Base-by-base conservation (phyloP, 2,888 invertebrate genomes). In the Hydrotaea cyrtoneurina region DNA sequence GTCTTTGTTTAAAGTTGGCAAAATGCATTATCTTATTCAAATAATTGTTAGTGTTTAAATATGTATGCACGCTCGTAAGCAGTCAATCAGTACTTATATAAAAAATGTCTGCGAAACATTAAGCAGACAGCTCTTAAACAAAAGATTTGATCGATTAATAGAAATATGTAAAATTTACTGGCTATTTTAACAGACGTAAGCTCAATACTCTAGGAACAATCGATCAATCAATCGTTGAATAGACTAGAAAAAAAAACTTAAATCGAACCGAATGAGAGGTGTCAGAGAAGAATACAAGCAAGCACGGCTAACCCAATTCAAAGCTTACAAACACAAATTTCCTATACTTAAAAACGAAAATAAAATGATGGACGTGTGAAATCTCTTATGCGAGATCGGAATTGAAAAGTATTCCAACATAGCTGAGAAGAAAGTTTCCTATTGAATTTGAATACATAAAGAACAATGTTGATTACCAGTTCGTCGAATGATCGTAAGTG, bases 221-320 rank as follows among this genome's bases (percentile, higher is more conserved):
- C 2, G 59, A 59, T 31, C 59, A 59, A 59, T 26, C 26, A 59
- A 59, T 23, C 17, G 21, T 21, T 23, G 15, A 23, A 59, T 59
- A 7, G 13, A 59, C 4, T 59, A 7, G 13, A 59, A 5, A 19
- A 17, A 1, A 55, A 53, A 19, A 26, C 59, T 3, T 23, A 15
- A 26, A 59, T 13, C 23, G 11, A 26, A 55, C 19, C 55, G 19
- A 59, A 55, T 1, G 21, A 11, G 55, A 55, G 21, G 21, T 55
- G 4, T 53, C 39, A 39, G 1, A 17, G n/a, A 8, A 53, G n/a
- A 53, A 53, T 5, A 17, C 3, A 7, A 31, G 31, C 31, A 31
- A 31, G 2, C 19, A 8, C 8, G 43, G 19, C 62, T 75, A 75
- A 75, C 62, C 62, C 75, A 74, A 59, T 46, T 62, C 4, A 31